Evolutionary conservation across 2,797 vertebrate genomes (phyloP), one percentile per base, ranked within the genome.

Genomic region (Propithecus deckenii): DNA sequence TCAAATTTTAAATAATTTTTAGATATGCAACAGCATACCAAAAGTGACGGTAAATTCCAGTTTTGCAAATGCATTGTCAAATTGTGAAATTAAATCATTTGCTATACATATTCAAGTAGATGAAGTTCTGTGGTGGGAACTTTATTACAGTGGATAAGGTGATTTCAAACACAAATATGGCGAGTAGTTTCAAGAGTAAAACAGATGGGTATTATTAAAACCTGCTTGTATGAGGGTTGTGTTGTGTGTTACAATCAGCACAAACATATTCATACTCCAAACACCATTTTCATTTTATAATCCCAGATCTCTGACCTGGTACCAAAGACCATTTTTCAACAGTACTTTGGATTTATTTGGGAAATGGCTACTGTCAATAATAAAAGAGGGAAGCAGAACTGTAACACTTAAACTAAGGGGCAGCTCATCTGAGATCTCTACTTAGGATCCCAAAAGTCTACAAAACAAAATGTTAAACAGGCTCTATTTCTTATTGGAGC

Each of bases 1-100:
- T 92, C n/a, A 74, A 76, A 79, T 57, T 74, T 79, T 67, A 89
- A 92, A 79, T 65, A 9, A 72, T 74, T 89, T 94, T 92, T 23
- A 67, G 30, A 43, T 46, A 52, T 2, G 30, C 20, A 86, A 59
- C 2, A 9, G 5, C 13, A 85, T 48, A 23, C 59, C 59, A 71
- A 93, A 90, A 67, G 4, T 86, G 14, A 80, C 17, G 87, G 30
- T 35, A 63, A 94, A 61, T 30, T 69, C 2, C 43, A 71, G 25
- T 83, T 87, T 76, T 83, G 35, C 59, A 61, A 55, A 69, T 46
- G 35, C 22, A 91, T 87, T 76, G 81, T 79, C 14, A 83, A 57
- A 69, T 76, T 61, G 25, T 76, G 35, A 87, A 76, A 75, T 55
- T 69, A 61, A 75, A 52, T 83, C 5, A 69, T 69, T 76, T 87